phyloP scores from a whole-genome alignment of 2,113 vertebrate genomes.

The Burhinus bistriatus region DNA sequence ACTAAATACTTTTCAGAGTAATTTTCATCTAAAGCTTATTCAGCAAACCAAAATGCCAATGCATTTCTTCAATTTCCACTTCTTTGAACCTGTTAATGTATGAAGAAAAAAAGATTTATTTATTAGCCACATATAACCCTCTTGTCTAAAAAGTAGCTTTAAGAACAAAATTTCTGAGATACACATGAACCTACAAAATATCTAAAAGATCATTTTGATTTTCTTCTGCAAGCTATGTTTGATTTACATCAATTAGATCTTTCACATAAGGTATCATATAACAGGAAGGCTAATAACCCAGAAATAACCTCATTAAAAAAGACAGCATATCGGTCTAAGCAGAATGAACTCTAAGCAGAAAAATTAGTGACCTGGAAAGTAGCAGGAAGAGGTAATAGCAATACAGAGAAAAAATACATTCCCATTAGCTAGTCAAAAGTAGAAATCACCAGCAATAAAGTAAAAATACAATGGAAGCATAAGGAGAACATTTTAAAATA shows the following conservation, averaged over 20 bases:
- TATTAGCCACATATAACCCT: conserved; percentile 74
- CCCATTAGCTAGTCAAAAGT: conserved; percentile 79
- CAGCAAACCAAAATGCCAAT: conserved; percentile 98
- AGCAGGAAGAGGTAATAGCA: conserved; percentile 91
- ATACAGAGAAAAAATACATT: conserved; percentile 80
- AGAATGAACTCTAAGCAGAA: conserved; percentile 99
- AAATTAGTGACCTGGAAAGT: conserved; percentile 99
- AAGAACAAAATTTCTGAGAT: conserved; percentile 67
- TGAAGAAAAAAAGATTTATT: conserved; percentile 87
- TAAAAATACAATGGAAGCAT: conserved; percentile 61
- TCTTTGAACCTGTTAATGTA: conserved; percentile 86
- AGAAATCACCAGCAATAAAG: conserved; percentile 69
- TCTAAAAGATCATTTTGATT: conserved; percentile 82
- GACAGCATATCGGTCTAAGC: conserved; percentile 95
- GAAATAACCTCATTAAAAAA: conserved; percentile 99
- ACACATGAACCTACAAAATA: conserved; percentile 55
- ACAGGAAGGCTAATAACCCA: conserved; percentile 99
- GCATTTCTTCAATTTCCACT: conserved; percentile 83
- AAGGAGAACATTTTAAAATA: conserved; percentile 40
- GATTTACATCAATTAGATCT: conserved; percentile 97
- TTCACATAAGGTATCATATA: conserved; percentile 94
- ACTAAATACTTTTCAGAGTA: conserved; percentile 78
- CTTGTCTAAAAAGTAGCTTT: conserved; percentile 59
- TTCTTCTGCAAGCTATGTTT: conserved; percentile 86
- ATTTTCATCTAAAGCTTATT: conserved; percentile 93